Conservation (phyloP, 2,113 vertebrate genomes). For the Patagioenas fasciata region DNA sequence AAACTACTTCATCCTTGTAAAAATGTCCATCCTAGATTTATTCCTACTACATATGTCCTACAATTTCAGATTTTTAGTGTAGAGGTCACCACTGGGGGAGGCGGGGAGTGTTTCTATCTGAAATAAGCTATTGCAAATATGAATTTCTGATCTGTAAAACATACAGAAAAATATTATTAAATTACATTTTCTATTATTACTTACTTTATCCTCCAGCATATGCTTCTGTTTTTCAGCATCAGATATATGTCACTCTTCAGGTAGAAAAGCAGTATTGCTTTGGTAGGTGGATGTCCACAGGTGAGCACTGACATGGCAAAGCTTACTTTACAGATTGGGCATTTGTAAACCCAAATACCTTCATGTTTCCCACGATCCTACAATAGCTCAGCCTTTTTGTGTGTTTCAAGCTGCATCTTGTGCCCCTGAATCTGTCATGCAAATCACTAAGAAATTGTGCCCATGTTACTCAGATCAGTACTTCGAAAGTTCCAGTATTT, state of each 20-base stretch:
- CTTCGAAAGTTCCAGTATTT: background rate
- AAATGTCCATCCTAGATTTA: background rate
- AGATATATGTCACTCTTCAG: background rate
- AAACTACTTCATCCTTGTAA: background rate
- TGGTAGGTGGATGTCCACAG: background rate
- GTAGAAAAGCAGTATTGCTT: background rate
- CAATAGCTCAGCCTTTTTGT: background rate
- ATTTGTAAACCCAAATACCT: background rate
- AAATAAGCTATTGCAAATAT: background rate
- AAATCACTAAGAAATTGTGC: background rate
- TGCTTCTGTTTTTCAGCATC: too few species aligned
- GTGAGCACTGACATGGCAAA: background rate
- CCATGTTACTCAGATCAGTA: background rate
- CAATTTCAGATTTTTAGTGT: background rate
- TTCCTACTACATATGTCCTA: background rate
- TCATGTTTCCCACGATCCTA: background rate
- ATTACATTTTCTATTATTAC: background rate
- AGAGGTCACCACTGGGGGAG: background rate
- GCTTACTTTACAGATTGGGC: background rate
- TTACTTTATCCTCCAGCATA: background rate
- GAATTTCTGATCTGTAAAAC: background rate
- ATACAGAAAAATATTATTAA: background rate
- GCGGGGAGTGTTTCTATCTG: background rate
- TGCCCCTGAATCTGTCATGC: background rate
- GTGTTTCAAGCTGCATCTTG: rapidly evolving